phyloP scores from a whole-genome alignment of 2,888 invertebrate species.

The Eristalinus sepulchralis region DNA sequence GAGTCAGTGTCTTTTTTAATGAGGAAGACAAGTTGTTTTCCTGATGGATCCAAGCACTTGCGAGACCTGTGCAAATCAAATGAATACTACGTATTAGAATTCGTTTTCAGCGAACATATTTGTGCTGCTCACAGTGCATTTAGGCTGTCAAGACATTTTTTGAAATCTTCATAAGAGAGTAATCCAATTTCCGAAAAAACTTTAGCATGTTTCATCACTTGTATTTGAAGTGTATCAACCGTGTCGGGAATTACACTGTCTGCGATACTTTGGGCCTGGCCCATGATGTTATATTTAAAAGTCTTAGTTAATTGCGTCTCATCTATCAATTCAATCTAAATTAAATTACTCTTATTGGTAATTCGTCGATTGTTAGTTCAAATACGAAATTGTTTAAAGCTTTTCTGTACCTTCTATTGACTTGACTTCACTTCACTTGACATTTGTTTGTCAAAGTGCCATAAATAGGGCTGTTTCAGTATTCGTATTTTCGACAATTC shows the following conservation, averaged over 20 bases:
- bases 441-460: too few species aligned
- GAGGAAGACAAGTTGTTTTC: slow-evolving; percentile 85
- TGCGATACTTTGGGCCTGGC: slow-evolving; percentile 74
- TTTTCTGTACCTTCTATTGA: slow-evolving; percentile 16
- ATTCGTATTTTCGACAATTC: too few species aligned
- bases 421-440: too few species aligned
- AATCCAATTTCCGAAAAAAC: slow-evolving; percentile 80
- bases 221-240: slow-evolving; percentile 75
- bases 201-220: slow-evolving; percentile 79
- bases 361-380: not conserved
- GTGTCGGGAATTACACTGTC: slow-evolving; percentile 75
- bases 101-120: not conserved
- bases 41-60: slow-evolving; percentile 84
- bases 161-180: slow-evolving; percentile 84
- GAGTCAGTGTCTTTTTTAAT: slow-evolving; percentile 85
- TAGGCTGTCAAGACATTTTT: slow-evolving; percentile 83
- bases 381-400: not conserved
- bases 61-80: slow-evolving; percentile 81
- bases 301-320: not conserved
- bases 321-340: not conserved
- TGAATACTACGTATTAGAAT: not conserved
- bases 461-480: too few species aligned
- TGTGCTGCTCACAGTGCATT: slow-evolving; percentile 83
- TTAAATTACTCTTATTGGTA: not conserved
- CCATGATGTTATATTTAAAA: slow-evolving; percentile 71